phyloP scores from a whole-genome alignment of 2,113 vertebrate genomes.

The Hyperoodon ampullatus region DNA sequence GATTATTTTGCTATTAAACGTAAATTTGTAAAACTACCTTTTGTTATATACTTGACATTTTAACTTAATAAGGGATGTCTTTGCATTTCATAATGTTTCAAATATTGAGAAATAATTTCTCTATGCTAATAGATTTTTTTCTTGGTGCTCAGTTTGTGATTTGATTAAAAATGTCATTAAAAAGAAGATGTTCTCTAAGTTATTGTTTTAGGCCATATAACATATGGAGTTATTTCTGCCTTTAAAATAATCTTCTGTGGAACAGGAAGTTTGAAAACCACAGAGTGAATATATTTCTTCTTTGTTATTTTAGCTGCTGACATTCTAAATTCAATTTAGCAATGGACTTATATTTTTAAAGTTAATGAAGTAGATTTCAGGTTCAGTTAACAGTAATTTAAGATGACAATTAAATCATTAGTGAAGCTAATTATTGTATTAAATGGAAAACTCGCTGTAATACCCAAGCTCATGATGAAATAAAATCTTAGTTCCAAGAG shows the following conservation, averaged over 20 bases:
- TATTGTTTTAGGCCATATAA: conserved; percentile 23
- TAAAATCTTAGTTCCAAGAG: conserved; percentile 16
- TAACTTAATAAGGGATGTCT: neutral
- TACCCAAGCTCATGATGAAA: conserved; percentile 42
- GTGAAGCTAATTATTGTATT: conserved; percentile 74
- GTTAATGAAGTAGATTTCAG: conserved; percentile 76
- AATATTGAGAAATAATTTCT: conserved; percentile 47
- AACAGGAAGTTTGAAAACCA: conserved; percentile 47
- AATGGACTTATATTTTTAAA: conserved; percentile 74
- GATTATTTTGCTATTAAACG: conserved; percentile 10
- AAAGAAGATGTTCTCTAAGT: conserved; percentile 54
- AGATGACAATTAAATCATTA: conserved; percentile 73
- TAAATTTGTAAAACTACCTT: neutral
- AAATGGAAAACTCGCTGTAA: conserved; percentile 56
- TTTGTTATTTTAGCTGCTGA: conserved; percentile 73
- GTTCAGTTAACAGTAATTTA: conserved; percentile 73
- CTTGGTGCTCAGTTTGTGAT: conserved; percentile 46
- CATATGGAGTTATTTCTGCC: conserved; percentile 53
- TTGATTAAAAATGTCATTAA: conserved; percentile 59
- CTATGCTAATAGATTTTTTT: neutral
- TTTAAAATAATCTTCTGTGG: conserved; percentile 63
- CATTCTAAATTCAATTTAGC: conserved; percentile 75
- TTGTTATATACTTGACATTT: conserved; percentile 27
- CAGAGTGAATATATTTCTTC: conserved; percentile 58
- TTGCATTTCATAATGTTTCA: conserved; percentile 34